These are phyloP conservation scores for Drosophila asahinai DNA, from an alignment of 1,140 invertebrate genomes.

Conservation along the genomic window DNA sequence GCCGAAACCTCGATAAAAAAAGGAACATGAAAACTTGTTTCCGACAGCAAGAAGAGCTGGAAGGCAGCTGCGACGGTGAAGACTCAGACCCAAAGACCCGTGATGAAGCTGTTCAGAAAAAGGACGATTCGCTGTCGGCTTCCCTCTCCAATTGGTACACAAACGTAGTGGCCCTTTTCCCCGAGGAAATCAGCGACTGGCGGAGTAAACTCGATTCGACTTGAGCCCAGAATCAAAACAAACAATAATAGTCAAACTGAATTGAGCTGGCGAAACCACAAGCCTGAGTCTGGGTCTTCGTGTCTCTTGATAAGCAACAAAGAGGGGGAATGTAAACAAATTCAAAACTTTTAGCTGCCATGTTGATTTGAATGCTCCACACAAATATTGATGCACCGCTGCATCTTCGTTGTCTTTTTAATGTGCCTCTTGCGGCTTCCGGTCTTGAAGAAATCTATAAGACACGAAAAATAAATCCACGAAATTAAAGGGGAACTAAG, in stretches of 20 bases:
- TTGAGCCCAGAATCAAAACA: constrained; percentile 71
- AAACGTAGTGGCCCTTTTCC: constrained; percentile 35
- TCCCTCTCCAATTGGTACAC: neutral
- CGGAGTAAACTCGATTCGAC: constrained; percentile 56
- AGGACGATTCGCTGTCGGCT: constrained; percentile 49
- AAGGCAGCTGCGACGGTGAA: constrained; percentile 30
- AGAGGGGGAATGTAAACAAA: constrained; percentile 40
- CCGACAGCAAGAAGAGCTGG: constrained; percentile 36
- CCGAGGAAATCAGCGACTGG: constrained; percentile 71
- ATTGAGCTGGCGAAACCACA: constrained; percentile 35
- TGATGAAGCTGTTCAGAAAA: constrained; percentile 65
- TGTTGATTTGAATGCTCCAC: constrained; percentile 53
- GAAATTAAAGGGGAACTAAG: constrained; percentile 15
- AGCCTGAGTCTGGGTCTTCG: constrained; percentile 16
- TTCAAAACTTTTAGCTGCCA: constrained; percentile 26
- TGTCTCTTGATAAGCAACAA: constrained; percentile 42
- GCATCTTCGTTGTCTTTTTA: constrained; percentile 61
- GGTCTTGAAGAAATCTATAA: constrained; percentile 76
- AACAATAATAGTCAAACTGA: constrained; percentile 61
- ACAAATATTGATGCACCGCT: constrained; percentile 38
- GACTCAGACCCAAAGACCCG: constrained; percentile 27
- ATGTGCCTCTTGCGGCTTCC: constrained; percentile 71
- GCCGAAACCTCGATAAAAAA: constrained; percentile 18
- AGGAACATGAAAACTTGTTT: constrained; percentile 54
- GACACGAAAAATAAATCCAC: constrained; percentile 30